Evolutionary conservation across 2,888 invertebrate species (phyloP), one percentile per base, ranked within the genome.

Genomic region (Trachelus troglodyta): DNA sequence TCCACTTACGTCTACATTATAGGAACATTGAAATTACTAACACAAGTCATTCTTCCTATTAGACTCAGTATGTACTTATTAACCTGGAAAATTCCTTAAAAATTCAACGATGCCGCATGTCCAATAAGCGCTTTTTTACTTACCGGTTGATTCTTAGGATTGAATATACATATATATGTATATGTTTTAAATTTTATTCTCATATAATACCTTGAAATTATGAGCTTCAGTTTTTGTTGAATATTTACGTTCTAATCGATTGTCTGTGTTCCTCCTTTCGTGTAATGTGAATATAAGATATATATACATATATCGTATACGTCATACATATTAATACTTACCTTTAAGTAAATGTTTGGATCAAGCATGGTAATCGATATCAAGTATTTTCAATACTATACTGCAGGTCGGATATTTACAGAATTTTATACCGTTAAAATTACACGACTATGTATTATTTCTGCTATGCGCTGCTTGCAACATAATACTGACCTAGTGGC

Each of bases 401-500:
- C 23, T 23, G 9, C 23, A 56, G 9, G 23, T 15, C 56, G 9
- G 9, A 9, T 23, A 56, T 23, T 56, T 56, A 23, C 0, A 56
- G 56, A 56, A 56, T 71, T 71, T 33, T 71, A 71, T 71, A 30
- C 71, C 71, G 30, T 71, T 71, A 71, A 30, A 34, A 23, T 23
- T 56, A 56, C 9, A 56, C 23, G 56, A 23, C 23, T 56, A 56
- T 56, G 56, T 56, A 56, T 56, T 9, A 56, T 23, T 23, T 56
- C 23, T 56, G 23, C 23, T 56, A 56, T 56, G 23, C 33, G 15
- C 30, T 23, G 71, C 71, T 84, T 81, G 76, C 82, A 81, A 81
- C 80, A 79, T 79, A 79, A 80, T 75, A 82, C 69, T 76, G 76
- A 81, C 82, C 82, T 80, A 83, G 81, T 80, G 81, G 81, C 81